A percentile compares a stretch with the other conserved stretches of the same genome.
Evolutionary conservation across 2,888 invertebrate genomes (phyloP).

Genomic region (Lepidocyrtoides sp.): DNA sequence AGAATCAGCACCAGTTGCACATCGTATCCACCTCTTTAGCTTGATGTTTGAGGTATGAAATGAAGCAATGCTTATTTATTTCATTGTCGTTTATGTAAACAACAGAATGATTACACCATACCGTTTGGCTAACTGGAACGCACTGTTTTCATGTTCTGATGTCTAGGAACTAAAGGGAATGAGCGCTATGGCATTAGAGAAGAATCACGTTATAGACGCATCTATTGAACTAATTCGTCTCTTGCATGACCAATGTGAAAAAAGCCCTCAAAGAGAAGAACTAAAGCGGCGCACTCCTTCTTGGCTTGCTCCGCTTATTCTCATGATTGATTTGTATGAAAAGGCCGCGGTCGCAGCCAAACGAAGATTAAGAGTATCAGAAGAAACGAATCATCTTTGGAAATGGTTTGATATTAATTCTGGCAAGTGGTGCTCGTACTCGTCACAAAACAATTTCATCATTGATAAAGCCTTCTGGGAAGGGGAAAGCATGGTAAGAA

Average conservation of each 20-base stretch:
- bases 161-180: slow-evolving; percentile 90
- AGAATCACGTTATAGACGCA: slow-evolving; percentile 84
- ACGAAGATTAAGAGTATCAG: slow-evolving; percentile 90
- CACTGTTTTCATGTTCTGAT: no score
- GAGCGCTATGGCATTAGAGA: slow-evolving; percentile 88
- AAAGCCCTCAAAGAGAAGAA: slow-evolving; percentile 57
- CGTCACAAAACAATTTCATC: slow-evolving; percentile 90
- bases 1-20: slow-evolving; percentile 71
- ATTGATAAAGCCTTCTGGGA: slow-evolving; percentile 93
- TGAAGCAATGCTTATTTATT: no score
- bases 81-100: no score
- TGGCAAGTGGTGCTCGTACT: slow-evolving; percentile 93
- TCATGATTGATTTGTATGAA: slow-evolving; percentile 92
- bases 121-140: no score
- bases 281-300: slow-evolving; percentile 88
- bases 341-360: slow-evolving; percentile 91
- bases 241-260: slow-evolving; percentile 82
- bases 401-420: slow-evolving; percentile 95
- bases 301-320: slow-evolving; percentile 92
- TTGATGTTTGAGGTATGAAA: slow-evolving; percentile 89
- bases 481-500: slow-evolving; percentile 90
- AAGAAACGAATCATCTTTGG: slow-evolving; percentile 88
- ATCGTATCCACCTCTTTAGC: slow-evolving; percentile 90
- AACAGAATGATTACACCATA: no score
- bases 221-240: slow-evolving; percentile 80